These are phyloP conservation scores for Leptinotarsa defecta DNA, from an alignment of 1,140 invertebrate genomes.

Conservation along the genomic window DNA sequence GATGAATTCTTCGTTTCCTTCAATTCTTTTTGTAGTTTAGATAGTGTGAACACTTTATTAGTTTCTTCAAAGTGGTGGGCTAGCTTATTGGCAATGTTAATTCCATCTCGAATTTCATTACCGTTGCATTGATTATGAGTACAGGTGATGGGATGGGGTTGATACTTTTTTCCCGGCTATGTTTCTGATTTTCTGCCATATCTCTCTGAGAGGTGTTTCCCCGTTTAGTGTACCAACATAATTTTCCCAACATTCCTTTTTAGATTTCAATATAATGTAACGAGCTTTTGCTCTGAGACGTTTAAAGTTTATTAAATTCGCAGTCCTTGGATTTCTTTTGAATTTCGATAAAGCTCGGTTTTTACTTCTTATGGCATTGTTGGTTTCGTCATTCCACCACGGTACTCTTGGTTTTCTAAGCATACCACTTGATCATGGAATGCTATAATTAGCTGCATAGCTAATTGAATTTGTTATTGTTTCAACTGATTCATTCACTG, in stretches of 20 bases:
- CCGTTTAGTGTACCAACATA: neutral
- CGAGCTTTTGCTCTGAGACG: neutral
- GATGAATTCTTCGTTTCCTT: no score
- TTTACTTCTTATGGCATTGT: neutral
- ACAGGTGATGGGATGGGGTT: neutral
- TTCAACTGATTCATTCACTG: neutral
- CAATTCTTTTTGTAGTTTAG: no score
- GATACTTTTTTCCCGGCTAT: neutral
- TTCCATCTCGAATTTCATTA: neutral
- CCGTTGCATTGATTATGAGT: neutral
- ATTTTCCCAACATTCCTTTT: neutral
- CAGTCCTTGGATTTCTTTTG: neutral
- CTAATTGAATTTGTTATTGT: neutral
- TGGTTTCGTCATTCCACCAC: neutral
- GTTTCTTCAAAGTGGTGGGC: no score
- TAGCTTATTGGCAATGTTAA: neutral
- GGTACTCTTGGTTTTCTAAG: neutral
- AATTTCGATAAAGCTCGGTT: neutral
- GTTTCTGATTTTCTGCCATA: neutral
- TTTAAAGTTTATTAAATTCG: neutral
- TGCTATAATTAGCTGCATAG: neutral
- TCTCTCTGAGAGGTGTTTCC: neutral
- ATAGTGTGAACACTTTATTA: neutral
- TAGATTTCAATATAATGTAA: neutral
- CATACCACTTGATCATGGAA: neutral